These are phyloP conservation scores for Hirtodrosophila histrioides DNA, from an alignment of 2,888 invertebrate species.

Conservation along the genomic window DNA sequence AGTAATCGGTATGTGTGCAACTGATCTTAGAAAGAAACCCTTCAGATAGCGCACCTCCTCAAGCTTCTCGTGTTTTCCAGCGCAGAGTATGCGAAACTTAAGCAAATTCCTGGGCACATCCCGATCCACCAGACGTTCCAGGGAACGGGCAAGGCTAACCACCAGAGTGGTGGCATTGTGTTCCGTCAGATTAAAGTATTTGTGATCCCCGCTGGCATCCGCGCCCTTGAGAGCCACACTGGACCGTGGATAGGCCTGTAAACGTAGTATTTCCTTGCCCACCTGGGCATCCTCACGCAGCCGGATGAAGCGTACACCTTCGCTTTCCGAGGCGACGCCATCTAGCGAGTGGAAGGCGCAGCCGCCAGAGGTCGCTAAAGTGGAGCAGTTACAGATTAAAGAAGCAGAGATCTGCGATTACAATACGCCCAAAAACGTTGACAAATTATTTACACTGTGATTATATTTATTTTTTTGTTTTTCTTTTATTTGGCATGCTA, in stretches of 20 bases:
- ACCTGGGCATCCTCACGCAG: constrained; percentile 92
- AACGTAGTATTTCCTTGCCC: constrained; percentile 90
- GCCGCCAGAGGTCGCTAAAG: constrained; percentile 86
- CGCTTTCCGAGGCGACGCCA: constrained; percentile 84
- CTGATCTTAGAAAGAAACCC: no score
- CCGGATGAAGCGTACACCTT: constrained; percentile 93
- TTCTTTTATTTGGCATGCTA: constrained; percentile 67
- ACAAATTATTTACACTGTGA: constrained; percentile 62
- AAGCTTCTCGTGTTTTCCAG: constrained; percentile 80
- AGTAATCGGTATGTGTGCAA: not conserved
- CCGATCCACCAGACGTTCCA: constrained; percentile 92
- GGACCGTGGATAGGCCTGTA: constrained; percentile 93
- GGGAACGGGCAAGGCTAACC: constrained; percentile 89
- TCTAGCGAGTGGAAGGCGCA: constrained; percentile 92
- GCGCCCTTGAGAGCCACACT: constrained; percentile 80
- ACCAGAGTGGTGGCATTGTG: constrained; percentile 91
- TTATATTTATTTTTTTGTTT: constrained; percentile 6
- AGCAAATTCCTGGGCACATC: constrained; percentile 92
- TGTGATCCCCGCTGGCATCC: constrained; percentile 82
- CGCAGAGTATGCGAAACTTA: constrained; percentile 91
- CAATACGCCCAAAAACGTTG: constrained; percentile 46
- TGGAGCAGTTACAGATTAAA: constrained; percentile 30
- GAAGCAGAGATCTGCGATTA: constrained; percentile 4
- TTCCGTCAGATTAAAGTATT: constrained; percentile 86
- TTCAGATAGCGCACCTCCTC: constrained; percentile 76